A percentile compares a stretch with the other conserved stretches of the same genome.
phyloP scores from a whole-genome alignment of 2,797 vertebrate genomes.

The Lacerta bilineata region DNA sequence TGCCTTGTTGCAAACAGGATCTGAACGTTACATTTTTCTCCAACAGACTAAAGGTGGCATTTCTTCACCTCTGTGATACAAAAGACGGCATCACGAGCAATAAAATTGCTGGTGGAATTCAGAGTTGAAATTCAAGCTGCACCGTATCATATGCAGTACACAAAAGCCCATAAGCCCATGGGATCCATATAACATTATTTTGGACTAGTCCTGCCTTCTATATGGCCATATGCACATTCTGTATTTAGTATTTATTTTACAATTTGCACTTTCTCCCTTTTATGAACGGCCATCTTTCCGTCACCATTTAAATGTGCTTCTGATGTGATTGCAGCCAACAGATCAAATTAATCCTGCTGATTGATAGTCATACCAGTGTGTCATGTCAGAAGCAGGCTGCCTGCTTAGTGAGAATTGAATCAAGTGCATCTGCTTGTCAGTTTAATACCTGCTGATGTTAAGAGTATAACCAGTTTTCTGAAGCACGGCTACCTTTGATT shows the following conservation, averaged over 20 bases:
- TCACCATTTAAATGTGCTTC: slow-evolving; percentile 33
- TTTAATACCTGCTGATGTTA: slow-evolving; percentile 1
- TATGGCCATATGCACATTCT: neutral
- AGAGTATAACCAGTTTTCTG: neutral
- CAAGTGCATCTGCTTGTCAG: neutral
- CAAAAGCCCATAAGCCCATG: neutral
- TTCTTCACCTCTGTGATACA: neutral
- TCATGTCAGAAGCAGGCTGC: slow-evolving; percentile 30
- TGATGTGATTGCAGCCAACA: slow-evolving; percentile 42
- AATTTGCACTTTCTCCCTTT: slow-evolving; percentile 39
- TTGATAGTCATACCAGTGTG: slow-evolving; percentile 32
- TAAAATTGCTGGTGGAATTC: slow-evolving; percentile 21
- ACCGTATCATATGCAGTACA: neutral
- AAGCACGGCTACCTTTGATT: neutral
- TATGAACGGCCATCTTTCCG: slow-evolving; percentile 30
- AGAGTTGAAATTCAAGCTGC: neutral
- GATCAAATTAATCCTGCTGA: slow-evolving; percentile 46
- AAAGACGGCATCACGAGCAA: slow-evolving; percentile 23
- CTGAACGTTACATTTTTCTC: neutral
- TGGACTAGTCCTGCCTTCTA: slow-evolving; percentile 28
- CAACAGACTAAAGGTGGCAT: slow-evolving; percentile 14
- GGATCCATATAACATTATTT: slow-evolving; percentile 45
- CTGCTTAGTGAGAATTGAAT: slow-evolving; percentile 39
- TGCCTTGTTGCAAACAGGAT: neutral
- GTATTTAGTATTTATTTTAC: slow-evolving; percentile 43